Evolutionary conservation across 2,888 invertebrate species (phyloP).

Genomic region (Allophyes oxyacanthae): DNA sequence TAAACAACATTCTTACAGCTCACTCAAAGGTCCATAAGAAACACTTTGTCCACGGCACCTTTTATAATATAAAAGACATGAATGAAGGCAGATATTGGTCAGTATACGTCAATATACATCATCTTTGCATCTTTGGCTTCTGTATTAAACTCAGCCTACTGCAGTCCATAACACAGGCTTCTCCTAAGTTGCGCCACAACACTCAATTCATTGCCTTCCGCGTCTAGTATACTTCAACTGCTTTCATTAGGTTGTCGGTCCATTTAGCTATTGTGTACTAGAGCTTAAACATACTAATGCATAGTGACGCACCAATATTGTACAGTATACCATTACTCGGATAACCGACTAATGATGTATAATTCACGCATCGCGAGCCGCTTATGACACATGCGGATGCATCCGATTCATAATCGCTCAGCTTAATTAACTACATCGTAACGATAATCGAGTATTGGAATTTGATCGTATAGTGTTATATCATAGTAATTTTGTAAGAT

Average conservation of each 20-base stretch:
- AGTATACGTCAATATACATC: neutral
- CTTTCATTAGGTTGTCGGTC: conserved; percentile 7
- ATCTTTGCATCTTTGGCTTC: no score
- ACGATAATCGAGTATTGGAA: conserved; percentile 27
- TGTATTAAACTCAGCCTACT: neutral
- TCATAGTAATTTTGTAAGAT: conserved; percentile 21
- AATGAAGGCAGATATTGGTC: no score
- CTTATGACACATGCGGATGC: conserved; percentile 58
- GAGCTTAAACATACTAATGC: conserved; percentile 31
- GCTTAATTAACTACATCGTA: conserved; percentile 35
- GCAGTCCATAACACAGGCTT: neutral
- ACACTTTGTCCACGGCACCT: no score
- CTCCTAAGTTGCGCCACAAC: conserved; percentile 5
- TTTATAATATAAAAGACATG: no score
- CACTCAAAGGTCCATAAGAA: no score
- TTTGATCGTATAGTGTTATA: conserved; percentile 36
- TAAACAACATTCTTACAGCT: no score
- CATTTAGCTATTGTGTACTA: conserved; percentile 13
- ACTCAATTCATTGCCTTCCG: conserved; percentile 5
- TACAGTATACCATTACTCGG: conserved; percentile 43
- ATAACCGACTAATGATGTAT: conserved; percentile 45
- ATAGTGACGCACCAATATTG: conserved; percentile 17
- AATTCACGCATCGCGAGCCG: conserved; percentile 36
- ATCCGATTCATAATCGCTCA: conserved; percentile 39
- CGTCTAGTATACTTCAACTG: neutral